Conservation (phyloP, 1,140 invertebrate genomes). For the Dufourea novaeangliae region DNA sequence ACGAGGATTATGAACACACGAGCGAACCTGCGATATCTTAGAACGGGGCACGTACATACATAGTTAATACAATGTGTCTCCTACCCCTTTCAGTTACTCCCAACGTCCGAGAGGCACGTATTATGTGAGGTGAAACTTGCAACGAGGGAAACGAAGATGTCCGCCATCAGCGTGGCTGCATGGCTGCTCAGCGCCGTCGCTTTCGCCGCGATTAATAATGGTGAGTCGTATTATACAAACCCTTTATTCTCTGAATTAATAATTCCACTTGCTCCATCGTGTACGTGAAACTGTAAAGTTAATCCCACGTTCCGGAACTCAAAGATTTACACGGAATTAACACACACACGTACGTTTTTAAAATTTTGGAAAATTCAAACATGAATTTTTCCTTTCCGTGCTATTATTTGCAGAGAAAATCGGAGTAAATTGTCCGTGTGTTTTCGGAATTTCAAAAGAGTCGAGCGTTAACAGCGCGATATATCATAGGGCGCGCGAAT, state of each 20-base stretch:
- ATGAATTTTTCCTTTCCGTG: too few relatives aligned
- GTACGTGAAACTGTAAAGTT: neutral
- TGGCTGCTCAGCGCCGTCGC: constrained; percentile 73
- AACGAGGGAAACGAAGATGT: constrained; percentile 73
- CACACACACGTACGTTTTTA: neutral
- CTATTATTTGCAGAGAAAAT: too few relatives aligned
- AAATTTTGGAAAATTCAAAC: too few relatives aligned
- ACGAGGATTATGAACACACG: constrained; percentile 39
- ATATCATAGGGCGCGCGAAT: neutral
- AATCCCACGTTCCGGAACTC: neutral
- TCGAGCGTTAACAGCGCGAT: neutral
- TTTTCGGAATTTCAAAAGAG: neutral
- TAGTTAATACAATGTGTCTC: constrained; percentile 51
- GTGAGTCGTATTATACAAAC: constrained; percentile 66
- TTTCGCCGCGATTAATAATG: constrained; percentile 72
- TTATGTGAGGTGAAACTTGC: constrained; percentile 72
- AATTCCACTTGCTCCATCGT: neutral
- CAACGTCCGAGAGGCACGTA: constrained; percentile 62
- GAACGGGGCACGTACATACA: constrained; percentile 20
- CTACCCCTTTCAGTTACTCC: constrained; percentile 59
- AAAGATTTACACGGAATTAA: too few relatives aligned
- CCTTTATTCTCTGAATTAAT: neutral
- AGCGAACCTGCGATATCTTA: constrained; percentile 44
- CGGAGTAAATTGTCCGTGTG: neutral
- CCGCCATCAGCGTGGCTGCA: constrained; percentile 67